A percentile compares a stretch with the other conserved stretches of the same genome.
Conservation (phyloP, 1,140 invertebrate genomes). For the Drosophila sechellia region DNA sequence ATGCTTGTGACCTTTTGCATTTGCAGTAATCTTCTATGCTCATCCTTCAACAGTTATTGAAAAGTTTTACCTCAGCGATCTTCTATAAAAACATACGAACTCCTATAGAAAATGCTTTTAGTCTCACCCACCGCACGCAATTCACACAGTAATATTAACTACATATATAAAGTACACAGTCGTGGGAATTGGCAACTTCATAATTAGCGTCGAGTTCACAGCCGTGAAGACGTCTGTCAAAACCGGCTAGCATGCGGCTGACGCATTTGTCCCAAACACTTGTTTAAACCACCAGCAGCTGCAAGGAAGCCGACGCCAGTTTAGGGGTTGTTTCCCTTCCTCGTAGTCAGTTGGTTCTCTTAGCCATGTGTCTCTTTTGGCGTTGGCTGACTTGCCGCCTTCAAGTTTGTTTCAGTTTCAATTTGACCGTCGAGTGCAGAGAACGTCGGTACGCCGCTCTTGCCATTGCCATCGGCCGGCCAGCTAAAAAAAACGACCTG, state of each 20-base stretch:
- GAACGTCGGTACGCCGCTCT: conserved; percentile 49
- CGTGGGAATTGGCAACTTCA: not conserved
- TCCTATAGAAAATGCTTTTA: no score
- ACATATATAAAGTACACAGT: no score
- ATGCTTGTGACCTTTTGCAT: no score
- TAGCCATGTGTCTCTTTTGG: conserved; percentile 50
- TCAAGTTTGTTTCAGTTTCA: conserved; percentile 81
- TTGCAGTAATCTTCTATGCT: no score
- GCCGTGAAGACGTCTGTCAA: conserved; percentile 43
- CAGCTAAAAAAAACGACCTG: conserved; percentile 12
- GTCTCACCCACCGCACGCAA: no score
- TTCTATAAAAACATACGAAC: no score
- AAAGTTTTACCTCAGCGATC: no score
- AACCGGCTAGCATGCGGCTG: conserved; percentile 60
- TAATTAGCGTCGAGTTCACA: conserved; percentile 38
- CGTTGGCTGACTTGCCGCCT: conserved; percentile 62
- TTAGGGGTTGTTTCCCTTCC: conserved; percentile 64
- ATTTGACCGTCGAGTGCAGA: conserved; percentile 80
- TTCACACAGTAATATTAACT: no score
- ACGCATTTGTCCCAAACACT: conserved; percentile 48
- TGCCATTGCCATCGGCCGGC: not conserved
- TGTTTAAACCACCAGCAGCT: conserved; percentile 58
- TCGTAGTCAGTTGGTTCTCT: conserved; percentile 15
- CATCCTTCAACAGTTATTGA: no score
- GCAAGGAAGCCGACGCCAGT: conserved; percentile 27